These are phyloP conservation scores for Gallinago nigripennis DNA, from an alignment of 2,797 vertebrate species.

Conservation along the genomic window DNA sequence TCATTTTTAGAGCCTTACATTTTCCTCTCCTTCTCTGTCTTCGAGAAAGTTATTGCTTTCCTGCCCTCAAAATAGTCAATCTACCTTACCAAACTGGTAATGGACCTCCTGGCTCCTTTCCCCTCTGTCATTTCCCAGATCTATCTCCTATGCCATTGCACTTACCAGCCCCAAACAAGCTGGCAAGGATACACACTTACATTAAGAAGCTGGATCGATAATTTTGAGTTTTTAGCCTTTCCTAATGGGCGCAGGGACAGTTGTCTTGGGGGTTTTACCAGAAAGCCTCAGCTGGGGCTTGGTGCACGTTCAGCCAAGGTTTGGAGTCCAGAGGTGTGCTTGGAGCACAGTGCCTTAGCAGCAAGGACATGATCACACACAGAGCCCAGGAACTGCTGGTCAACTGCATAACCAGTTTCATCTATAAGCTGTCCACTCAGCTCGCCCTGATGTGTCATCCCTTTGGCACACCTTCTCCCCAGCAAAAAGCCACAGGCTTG, in stretches of 20 bases:
- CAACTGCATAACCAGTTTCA: not conserved
- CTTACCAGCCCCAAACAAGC: not conserved
- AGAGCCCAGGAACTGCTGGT: not conserved
- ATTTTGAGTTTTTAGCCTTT: not conserved
- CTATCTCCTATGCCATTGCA: not conserved
- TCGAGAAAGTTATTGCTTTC: not conserved
- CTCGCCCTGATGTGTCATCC: not conserved
- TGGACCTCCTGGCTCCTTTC: conserved; percentile 30
- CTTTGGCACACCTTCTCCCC: not conserved
- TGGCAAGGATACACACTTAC: not conserved
- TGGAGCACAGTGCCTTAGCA: accelerated
- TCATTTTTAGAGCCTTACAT: not conserved
- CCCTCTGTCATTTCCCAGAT: not conserved
- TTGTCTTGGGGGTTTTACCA: not conserved
- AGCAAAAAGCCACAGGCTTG: not conserved
- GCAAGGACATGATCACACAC: not conserved
- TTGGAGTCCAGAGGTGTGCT: not conserved
- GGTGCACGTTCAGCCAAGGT: not conserved
- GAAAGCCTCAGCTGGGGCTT: not conserved
- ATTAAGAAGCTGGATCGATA: not conserved
- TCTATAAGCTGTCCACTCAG: not conserved
- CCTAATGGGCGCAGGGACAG: not conserved
- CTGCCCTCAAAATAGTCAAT: not conserved
- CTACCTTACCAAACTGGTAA: conserved; percentile 9
- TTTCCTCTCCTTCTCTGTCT: not conserved